A percentile compares a stretch with the other conserved stretches of the same genome.
These are phyloP conservation scores for Percina caprodes DNA, from an alignment of 2,113 vertebrate species.

Conservation along the genomic window DNA sequence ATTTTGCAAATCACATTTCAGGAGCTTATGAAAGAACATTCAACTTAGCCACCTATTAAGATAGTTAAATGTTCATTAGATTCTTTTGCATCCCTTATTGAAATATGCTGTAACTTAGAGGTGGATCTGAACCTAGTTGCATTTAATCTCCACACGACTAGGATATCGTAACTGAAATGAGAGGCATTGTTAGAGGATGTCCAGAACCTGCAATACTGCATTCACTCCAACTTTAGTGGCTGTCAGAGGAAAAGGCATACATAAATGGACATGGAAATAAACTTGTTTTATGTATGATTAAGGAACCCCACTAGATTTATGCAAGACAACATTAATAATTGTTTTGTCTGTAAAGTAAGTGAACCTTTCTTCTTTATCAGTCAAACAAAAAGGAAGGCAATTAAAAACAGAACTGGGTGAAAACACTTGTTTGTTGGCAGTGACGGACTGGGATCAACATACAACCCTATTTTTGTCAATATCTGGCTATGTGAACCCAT, in stretches of 20 bases:
- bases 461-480: no score
- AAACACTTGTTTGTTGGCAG: constrained; percentile 17
- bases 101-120: constrained; percentile 13
- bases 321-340: constrained; percentile 50
- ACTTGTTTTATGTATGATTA: constrained; percentile 10
- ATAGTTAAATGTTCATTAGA: constrained; percentile 42
- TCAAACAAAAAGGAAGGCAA: constrained; percentile 43
- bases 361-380: constrained; percentile 9
- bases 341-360: constrained; percentile 8
- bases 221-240: constrained; percentile 10
- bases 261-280: constrained; percentile 1
- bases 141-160: constrained; percentile 2
- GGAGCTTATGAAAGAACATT: constrained; percentile 47
- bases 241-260: background rate
- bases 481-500: no score
- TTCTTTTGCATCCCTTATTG: constrained; percentile 10
- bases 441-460: no score
- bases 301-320: constrained; percentile 13
- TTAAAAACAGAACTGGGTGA: constrained; percentile 12
- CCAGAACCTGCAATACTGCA: constrained; percentile 21
- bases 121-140: constrained; percentile 12
- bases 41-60: constrained; percentile 23
- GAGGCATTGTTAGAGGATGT: constrained; percentile 27
- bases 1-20: constrained; percentile 62
- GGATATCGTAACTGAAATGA: constrained; percentile 20